A percentile compares a stretch with the other conserved stretches of the same genome.
Conservation (phyloP, 2,888 invertebrate genomes). For the Tillus elongatus region DNA sequence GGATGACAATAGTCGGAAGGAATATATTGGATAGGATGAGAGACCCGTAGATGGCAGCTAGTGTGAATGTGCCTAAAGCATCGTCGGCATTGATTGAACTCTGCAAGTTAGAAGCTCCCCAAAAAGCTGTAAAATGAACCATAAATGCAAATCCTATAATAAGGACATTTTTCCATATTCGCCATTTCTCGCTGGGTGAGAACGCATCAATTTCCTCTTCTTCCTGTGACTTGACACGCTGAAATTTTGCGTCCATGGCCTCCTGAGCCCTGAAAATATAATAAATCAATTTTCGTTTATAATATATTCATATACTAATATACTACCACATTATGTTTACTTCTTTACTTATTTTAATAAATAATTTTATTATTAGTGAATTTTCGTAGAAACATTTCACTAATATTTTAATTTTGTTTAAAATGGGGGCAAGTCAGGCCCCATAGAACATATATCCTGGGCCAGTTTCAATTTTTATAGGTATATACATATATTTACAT, state of each 20-base stretch:
- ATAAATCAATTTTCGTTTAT: no score
- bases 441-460: no score
- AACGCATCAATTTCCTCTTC: conserved; percentile 31
- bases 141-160: conserved; percentile 82
- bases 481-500: no score
- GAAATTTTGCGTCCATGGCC: conserved; percentile 30
- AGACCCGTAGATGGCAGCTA: conserved; percentile 79
- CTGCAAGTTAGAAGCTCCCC: conserved; percentile 73
- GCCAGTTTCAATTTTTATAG: no score
- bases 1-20: conserved; percentile 73
- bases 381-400: no score
- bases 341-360: no score
- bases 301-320: no score
- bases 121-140: conserved; percentile 88
- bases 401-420: no score
- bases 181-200: conserved; percentile 56
- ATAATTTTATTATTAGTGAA: no score
- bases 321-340: no score
- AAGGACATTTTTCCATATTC: conserved; percentile 76
- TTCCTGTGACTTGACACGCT: conserved; percentile 28
- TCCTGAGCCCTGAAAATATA: conserved; percentile 18
- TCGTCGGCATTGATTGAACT: conserved; percentile 77
- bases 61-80: conserved; percentile 73
- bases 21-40: conserved; percentile 85
- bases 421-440: no score